These are phyloP conservation scores for Melolontha melolontha DNA, from an alignment of 2,888 invertebrate species.

Conservation along the genomic window DNA sequence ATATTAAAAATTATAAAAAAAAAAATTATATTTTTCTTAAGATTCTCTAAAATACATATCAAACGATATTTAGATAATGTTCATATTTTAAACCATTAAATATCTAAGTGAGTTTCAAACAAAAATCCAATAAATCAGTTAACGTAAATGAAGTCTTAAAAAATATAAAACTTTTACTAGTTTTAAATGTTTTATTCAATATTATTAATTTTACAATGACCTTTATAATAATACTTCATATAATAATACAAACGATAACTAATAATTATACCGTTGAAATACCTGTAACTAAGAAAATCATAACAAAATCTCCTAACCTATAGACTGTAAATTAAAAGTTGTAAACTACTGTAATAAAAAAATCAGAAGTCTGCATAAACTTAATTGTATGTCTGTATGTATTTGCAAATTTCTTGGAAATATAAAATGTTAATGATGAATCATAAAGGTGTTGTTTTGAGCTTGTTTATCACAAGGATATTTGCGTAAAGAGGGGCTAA, in stretches of 20 bases:
- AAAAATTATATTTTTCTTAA: too few species aligned
- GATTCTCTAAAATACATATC: too few species aligned
- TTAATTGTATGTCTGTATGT: background rate
- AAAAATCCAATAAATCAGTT: too few species aligned
- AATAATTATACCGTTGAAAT: constrained; percentile 34
- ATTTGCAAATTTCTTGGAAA: constrained; percentile 40
- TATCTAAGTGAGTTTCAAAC: too few species aligned
- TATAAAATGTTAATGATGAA: constrained; percentile 44
- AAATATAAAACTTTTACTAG: constrained; percentile 43
- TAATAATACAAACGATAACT: constrained; percentile 36
- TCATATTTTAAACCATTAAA: too few species aligned
- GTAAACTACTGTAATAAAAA: constrained; percentile 30
- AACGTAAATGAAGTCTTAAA: constrained; percentile 30
- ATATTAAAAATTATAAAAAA: too few species aligned
- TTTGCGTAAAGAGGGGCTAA: constrained; percentile 33
- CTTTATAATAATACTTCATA: constrained; percentile 32
- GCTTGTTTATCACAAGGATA: constrained; percentile 27
- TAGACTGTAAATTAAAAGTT: constrained; percentile 29
- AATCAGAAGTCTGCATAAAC: constrained; percentile 31
- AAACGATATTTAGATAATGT: too few species aligned
- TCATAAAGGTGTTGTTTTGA: constrained; percentile 47
- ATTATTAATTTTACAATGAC: constrained; percentile 39
- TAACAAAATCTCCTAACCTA: constrained; percentile 29
- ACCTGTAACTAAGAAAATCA: constrained; percentile 40
- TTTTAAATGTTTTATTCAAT: constrained; percentile 37